Base-by-base conservation (phyloP, 2,797 vertebrate genomes). In the Malurus splendens region DNA sequence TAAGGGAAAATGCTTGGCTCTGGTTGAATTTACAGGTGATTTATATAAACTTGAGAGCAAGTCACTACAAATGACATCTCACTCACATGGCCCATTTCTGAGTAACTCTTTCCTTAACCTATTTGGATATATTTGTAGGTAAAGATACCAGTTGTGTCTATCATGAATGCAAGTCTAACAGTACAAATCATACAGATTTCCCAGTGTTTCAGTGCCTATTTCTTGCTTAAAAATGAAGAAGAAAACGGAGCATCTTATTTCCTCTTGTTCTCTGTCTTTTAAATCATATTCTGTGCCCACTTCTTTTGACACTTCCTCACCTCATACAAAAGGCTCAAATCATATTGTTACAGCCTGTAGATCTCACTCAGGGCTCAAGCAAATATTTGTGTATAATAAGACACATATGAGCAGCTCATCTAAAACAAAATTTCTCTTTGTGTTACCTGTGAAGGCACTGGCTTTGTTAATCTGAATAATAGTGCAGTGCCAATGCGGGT, bases 281-380 rank as follows among this genome's bases (percentile, higher is more conserved):
- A 62, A 56, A 54, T 42, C 8, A 18, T n/a, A 51, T 48, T 81
- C 3, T 42, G 15, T 48, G 8, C 6, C 23, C 48, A 3, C 9
- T 64, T 39, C 27, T 73, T 64, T 47, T 47, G 19, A 12, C 0
- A 0, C 3, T 82, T 74, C 4, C 2, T 8, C 4, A 3, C 4
- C 4, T 24, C 17, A 22, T 19, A 28, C 1, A 4, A n/a, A 48
- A 45, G 5, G 24, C 32, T 42, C 18, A 60, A 24, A 45, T 28
- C 6, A 5, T 25, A n/a, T 3, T 18, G 6, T 83, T 66, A 12
- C 15, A 73, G 9, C 3, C 48, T 66, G 9, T 11, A 71, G 20
- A 39, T 61, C 42, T 74, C 23, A 70, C n/a, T 74, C 18, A 70
- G 51, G 22, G 15, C 15, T 82, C 50, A 75, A 55, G 39, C 4